Percentiles rank a stretch among this genome's conserved stretches.
Evolutionary conservation across 2,113 vertebrate species (phyloP).

Genomic region (Taxidea taxus): DNA sequence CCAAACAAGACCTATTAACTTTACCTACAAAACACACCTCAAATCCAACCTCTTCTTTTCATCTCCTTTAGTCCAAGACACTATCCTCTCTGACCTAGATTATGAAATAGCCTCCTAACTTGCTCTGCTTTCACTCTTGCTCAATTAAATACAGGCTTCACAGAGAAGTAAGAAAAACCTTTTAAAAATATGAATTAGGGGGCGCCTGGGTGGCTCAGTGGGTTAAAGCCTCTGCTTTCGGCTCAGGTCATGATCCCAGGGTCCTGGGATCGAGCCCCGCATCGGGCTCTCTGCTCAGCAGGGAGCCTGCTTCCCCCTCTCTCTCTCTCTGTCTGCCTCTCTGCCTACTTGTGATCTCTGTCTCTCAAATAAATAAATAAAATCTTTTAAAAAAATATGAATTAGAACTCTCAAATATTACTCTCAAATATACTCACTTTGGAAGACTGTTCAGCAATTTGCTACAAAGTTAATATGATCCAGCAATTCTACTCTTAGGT

Average conservation of each 20-base stretch:
- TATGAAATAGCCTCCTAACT: background rate
- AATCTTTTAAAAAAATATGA: no score
- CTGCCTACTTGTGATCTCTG: no score
- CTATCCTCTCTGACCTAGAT: background rate
- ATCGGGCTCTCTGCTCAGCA: no score
- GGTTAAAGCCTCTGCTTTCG: no score
- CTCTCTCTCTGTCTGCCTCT: no score
- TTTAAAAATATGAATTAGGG: conserved; percentile 14
- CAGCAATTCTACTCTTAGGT: background rate
- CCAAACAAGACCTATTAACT: background rate
- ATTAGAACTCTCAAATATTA: background rate
- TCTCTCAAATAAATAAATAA: no score
- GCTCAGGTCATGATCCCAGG: no score
- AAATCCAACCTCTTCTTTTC: background rate
- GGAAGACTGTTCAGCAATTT: background rate
- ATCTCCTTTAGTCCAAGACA: background rate
- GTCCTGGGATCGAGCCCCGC: no score
- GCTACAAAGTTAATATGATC: background rate
- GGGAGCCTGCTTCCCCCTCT: no score
- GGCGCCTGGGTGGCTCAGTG: no score
- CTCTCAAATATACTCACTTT: background rate
- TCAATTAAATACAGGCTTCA: background rate
- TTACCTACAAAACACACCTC: background rate
- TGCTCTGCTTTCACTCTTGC: background rate
- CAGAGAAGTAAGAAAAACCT: background rate